Base-by-base conservation (phyloP, 2,888 invertebrate genomes). In the Camptogramma bilineatum region DNA sequence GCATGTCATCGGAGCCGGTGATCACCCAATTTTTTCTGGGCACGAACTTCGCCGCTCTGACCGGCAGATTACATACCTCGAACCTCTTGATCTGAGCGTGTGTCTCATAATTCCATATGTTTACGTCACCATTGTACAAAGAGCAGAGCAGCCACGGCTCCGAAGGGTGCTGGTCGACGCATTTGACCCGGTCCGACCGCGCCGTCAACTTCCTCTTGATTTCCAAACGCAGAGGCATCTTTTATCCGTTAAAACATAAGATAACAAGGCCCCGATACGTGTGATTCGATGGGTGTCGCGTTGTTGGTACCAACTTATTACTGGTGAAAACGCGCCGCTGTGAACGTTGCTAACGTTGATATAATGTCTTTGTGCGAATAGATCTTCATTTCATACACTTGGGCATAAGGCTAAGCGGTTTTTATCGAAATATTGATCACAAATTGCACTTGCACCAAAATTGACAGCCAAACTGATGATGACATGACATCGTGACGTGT, bases 81-180 rank as follows among this genome's bases (percentile, higher is more conserved):
- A 98, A 97, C 75, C 97, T 96, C 74, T 93, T 93, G 73, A 97
- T 97, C 75, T 97, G 94, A 78, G 96, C 95, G 88, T 99, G 99
- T 68, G 97, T 97, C 86, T 99, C 99, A 92, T 98, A 97, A 87
- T 99, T 99, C 99, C 99, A 99, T 82, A 99, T 97, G 94, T 99
- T 99, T 77, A 99, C 98, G 93, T 99, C 98, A 76, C 99, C 99
- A 93, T 98, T 99, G 94, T 99, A 99, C 34, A 99, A 94, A 44
- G 99, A 98, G 78, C 98, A 99, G 57, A 99, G 94, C 95, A 99
- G 97, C 99, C 99, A 99, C 73, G 99, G 99, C 86, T 99, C 99
- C 46, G 97, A 95, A 0, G 99, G 99, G 89, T 99, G 99, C 74
- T 99, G 95, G 89, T 99, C 99, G 10, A 99, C 98, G 87, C 97